Base-by-base conservation (phyloP, 2,113 vertebrate genomes). In the Caranx ignobilis region DNA sequence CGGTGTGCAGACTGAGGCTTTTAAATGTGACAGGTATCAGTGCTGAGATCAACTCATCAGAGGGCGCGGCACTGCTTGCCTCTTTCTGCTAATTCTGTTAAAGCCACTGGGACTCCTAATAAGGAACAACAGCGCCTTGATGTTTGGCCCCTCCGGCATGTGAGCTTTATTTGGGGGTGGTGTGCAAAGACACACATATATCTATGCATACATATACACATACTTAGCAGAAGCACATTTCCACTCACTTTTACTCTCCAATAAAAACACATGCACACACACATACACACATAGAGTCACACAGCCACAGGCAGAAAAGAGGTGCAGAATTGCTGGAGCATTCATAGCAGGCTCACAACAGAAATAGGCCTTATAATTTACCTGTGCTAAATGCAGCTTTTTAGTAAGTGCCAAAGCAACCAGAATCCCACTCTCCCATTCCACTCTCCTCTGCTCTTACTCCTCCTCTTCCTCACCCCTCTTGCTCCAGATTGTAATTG, bases 131-230 rank as follows among this genome's bases (percentile, higher is more conserved):
- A 64, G 79, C 0, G 82, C 86, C 90, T 89, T 91, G 83, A 92
- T 94, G 91, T 92, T 89, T 91, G 84, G 81, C 87, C 91, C 89
- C 89, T 91, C 88, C 89, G 89, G 93, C 83, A 10, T 66, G 45
- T 37, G 50, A 89, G 90, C 79, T 86, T 84, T 89, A 88, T 91
- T 91, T 92, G 93, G 90, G 88, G 90, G 90, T 41, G 88, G 87
- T 43, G 82, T 89, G 89, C 68, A 74, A 84, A 88, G 88, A 75
- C 62, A 54, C 75, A 66, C 71, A 67, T 55, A 84, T 79, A 82
- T 83, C 21, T 67, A 75, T 73, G 59, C 57, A 66, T 75, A 74
- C 84, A 63, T 61, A 82, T 50, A 72, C 76, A 86, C 73, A 71
- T 50, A 69, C 67, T 80, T 83, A 81, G 81, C 67, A 75, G 81